Base-by-base conservation (phyloP, 2,888 invertebrate species). In the Drosophila pseudotakahashii region DNA sequence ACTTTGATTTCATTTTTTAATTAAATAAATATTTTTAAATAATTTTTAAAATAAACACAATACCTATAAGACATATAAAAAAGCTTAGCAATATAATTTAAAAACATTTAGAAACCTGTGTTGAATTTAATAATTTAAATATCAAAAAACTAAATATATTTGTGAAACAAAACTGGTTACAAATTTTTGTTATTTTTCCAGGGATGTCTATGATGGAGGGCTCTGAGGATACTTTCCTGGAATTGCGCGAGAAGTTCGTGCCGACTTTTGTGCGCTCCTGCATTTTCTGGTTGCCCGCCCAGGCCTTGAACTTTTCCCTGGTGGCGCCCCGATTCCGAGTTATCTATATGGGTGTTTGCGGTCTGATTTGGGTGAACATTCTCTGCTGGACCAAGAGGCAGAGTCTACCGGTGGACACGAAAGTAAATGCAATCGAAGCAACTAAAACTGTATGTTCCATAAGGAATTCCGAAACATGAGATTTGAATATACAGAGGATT, bases 281-380 rank as follows among this genome's bases (percentile, higher is more conserved):
- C 85, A 91, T 94, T 57, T 97, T 97, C 91, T 97, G 97, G 97
- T 90, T 97, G 41, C 97, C 97, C 0, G 95, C 94, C 0, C 97
- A 97, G 91, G 94, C 95, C 0, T 89, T 97, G 34, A 97, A 97
- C 91, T 97, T 97, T 91, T 90, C 94, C 47, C 91, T 96, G 55
- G 91, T 97, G 53, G 95, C 97, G 0, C 94, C 96, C 0, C 92
- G 94, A 55, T 94, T 95, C 64, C 93, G 97, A 14, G 96, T 97
- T 0, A 94, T 95, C 2, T 97, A 96, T 87, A 96, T 97, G 30
- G 96, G 96, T 0, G 92, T 94, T 0, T 96, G 95, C 52, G 95
- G 97, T 1, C 96, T 97, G 81, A 91, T 95, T 26, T 97, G 97
- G 97, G 95, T 96, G 64, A 97, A 97, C 88, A 95, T 97, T 59